Percentiles rank a stretch among this genome's conserved stretches.
Evolutionary conservation across 2,888 invertebrate genomes (phyloP).

Genomic region (Noctua comes): DNA sequence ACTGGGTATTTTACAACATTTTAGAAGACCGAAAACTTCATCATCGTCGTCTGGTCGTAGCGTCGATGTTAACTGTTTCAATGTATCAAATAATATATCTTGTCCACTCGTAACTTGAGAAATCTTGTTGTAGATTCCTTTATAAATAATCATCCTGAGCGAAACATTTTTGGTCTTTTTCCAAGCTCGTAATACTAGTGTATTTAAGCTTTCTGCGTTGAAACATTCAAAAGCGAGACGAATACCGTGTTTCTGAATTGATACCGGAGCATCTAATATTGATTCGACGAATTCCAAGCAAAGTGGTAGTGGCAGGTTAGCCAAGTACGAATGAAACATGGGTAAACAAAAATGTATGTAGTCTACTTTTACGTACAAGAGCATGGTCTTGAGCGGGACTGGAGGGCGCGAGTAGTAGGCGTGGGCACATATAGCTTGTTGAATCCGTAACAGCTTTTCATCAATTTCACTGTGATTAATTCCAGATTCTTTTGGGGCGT

Average conservation of each 20-base stretch:
- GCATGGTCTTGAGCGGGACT: slow-evolving; percentile 69
- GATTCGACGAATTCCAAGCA: slow-evolving; percentile 72
- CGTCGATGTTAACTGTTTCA: slow-evolving; percentile 71
- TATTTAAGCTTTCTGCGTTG: slow-evolving; percentile 69
- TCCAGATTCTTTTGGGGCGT: slow-evolving; percentile 69
- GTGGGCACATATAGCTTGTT: slow-evolving; percentile 76
- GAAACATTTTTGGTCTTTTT: slow-evolving; percentile 75
- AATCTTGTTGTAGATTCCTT: slow-evolving; percentile 71
- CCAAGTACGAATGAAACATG: slow-evolving; percentile 73
- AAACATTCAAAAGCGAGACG: slow-evolving; percentile 77
- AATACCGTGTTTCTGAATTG: slow-evolving; percentile 79
- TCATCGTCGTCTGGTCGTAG: slow-evolving; percentile 75
- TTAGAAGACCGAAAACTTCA: slow-evolving; percentile 69
- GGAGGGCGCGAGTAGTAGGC: slow-evolving; percentile 75
- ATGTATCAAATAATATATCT: slow-evolving; percentile 69
- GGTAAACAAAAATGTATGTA: slow-evolving; percentile 75
- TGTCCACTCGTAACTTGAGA: slow-evolving; percentile 54
- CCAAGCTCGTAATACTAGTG: slow-evolving; percentile 72
- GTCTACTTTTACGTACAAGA: slow-evolving; percentile 76
- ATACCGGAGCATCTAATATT: slow-evolving; percentile 74
- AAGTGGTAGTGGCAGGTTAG: slow-evolving; percentile 70
- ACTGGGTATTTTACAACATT: slow-evolving; percentile 47
- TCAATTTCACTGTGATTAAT: slow-evolving; percentile 67
- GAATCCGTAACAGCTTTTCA: slow-evolving; percentile 64
- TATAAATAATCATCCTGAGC: slow-evolving; percentile 73